Percentiles rank a stretch among this genome's conserved stretches.
These are phyloP conservation scores for Eledona agricola DNA, from an alignment of 2,888 invertebrate genomes.

Conservation along the genomic window DNA sequence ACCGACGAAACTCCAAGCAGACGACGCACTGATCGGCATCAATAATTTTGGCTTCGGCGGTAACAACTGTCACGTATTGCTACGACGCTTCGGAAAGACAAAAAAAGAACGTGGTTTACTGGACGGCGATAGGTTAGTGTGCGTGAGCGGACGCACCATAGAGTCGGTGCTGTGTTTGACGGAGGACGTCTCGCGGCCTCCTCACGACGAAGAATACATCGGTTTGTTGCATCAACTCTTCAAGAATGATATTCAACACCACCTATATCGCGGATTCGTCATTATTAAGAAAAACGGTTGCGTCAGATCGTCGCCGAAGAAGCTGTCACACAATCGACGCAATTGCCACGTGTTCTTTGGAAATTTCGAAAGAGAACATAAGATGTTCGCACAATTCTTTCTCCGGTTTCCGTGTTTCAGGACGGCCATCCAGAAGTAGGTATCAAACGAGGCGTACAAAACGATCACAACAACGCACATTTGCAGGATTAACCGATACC, in stretches of 20 bases:
- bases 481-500: not conserved
- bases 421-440: too few relatives aligned
- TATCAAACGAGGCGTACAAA: conserved; percentile 2
- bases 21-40: conserved; percentile 60
- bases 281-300: conserved; percentile 12
- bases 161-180: conserved; percentile 74
- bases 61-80: conserved; percentile 64
- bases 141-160: conserved; percentile 45
- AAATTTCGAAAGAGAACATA: too few relatives aligned
- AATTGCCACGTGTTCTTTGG: too few relatives aligned
- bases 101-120: conserved; percentile 51
- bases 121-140: conserved; percentile 56
- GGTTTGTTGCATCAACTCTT: conserved; percentile 43
- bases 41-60: conserved; percentile 81
- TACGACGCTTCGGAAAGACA: conserved; percentile 42
- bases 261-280: conserved; percentile 21
- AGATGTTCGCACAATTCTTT: too few relatives aligned
- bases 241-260: conserved; percentile 4
- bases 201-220: conserved; percentile 38
- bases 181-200: conserved; percentile 67
- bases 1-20: conserved; percentile 63
- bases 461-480: conserved; percentile 81
- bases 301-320: too few relatives aligned
- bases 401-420: too few relatives aligned
- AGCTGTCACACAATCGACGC: not conserved